phyloP scores from a whole-genome alignment of 2,113 vertebrate species.

The Casuarius casuarius region DNA sequence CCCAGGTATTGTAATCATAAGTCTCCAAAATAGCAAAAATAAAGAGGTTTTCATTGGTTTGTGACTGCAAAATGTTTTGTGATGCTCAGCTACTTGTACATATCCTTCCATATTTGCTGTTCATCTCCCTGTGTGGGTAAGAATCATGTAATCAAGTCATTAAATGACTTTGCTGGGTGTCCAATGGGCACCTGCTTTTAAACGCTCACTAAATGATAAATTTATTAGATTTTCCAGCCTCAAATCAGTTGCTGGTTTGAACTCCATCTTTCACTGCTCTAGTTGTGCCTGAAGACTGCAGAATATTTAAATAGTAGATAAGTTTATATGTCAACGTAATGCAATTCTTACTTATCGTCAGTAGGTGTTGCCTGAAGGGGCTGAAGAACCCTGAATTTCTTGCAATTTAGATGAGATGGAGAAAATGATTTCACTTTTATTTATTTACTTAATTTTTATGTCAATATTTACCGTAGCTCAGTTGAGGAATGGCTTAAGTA shows the following conservation, averaged over 20 bases:
- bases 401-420: not conserved
- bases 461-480: not conserved
- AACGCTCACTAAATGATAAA: not conserved
- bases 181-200: not conserved
- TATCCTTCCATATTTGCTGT: not conserved
- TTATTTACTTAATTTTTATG: not conserved
- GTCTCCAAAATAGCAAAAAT: not conserved
- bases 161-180: not conserved
- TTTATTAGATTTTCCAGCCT: not conserved
- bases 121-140: not conserved
- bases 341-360: not conserved
- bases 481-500: not conserved
- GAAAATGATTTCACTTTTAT: not conserved
- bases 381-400: not conserved
- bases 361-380: not conserved
- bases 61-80: not conserved
- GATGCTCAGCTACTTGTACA: not conserved
- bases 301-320: not conserved
- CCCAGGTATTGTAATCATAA: not conserved
- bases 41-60: not conserved
- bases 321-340: too few relatives aligned
- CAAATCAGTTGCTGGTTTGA: not conserved
- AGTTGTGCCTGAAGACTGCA: not conserved
- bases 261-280: not conserved
- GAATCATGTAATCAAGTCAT: not conserved